A percentile compares a stretch with the other conserved stretches of the same genome.
Conservation (phyloP, 1,140 invertebrate genomes). For the Drosophila auraria region DNA sequence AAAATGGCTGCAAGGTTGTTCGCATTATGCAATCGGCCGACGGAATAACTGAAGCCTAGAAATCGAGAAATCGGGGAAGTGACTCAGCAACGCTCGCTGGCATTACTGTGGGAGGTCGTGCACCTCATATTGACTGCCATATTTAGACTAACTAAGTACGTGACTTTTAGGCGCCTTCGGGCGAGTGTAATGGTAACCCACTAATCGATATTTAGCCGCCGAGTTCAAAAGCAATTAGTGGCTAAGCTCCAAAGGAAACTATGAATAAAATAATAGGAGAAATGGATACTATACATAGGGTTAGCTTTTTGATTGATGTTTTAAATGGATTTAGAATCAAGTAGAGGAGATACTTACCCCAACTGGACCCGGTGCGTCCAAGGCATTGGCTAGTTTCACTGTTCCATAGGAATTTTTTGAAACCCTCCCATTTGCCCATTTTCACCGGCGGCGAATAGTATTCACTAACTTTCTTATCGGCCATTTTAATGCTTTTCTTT, state of each 20-base stretch:
- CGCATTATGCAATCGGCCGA: constrained; percentile 50
- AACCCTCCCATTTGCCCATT: constrained; percentile 93
- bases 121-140: constrained; percentile 27
- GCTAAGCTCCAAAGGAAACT: not conserved
- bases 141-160: constrained; percentile 25
- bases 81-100: constrained; percentile 6
- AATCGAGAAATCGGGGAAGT: constrained; percentile 4
- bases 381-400: constrained; percentile 94
- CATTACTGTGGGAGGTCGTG: not conserved
- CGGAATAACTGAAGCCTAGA: not conserved
- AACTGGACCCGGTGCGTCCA: constrained; percentile 94
- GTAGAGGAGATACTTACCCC: constrained; percentile 89
- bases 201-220: constrained; percentile 3
- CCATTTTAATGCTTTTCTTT: constrained; percentile 86
- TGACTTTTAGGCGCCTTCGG: constrained; percentile 6
- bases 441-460: constrained; percentile 92
- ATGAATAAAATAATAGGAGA: not conserved
- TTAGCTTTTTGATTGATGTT: not conserved
- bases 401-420: constrained; percentile 94
- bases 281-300: not conserved
- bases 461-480: constrained; percentile 91
- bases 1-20: constrained; percentile 9
- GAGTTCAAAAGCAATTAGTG: constrained; percentile 8
- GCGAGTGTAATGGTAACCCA: constrained; percentile 4
- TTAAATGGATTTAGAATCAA: no score